Percentiles rank a stretch among this genome's conserved stretches.
phyloP scores from a whole-genome alignment of 2,888 invertebrate genomes.

The Calameuta idolon region DNA sequence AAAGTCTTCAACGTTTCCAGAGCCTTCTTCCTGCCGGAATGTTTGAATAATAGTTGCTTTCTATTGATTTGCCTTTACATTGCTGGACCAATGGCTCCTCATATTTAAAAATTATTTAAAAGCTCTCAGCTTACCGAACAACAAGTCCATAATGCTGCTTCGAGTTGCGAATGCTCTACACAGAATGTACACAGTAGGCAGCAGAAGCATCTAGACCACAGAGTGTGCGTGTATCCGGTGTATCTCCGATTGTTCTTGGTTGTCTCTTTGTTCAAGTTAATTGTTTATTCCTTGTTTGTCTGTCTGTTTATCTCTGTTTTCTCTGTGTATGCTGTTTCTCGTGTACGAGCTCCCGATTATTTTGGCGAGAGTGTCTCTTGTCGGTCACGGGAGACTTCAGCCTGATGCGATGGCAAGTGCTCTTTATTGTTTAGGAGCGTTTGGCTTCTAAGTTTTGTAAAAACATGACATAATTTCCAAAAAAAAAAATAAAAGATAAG shows the following conservation, averaged over 20 bases:
- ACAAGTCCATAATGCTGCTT: constrained; percentile 39
- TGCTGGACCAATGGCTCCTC: constrained; percentile 36
- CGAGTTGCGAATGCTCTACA: constrained; percentile 11
- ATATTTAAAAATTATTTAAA: constrained; percentile 40
- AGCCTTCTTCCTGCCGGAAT: constrained; percentile 52
- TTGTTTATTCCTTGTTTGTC: background rate
- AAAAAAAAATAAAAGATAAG: background rate
- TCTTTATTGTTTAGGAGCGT: constrained; percentile 37
- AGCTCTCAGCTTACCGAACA: constrained; percentile 37
- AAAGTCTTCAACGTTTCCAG: constrained; percentile 50
- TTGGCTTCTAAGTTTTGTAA: constrained; percentile 40
- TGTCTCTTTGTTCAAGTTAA: background rate
- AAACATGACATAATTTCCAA: constrained; percentile 33
- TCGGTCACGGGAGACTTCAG: constrained; percentile 39
- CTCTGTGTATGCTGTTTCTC: background rate
- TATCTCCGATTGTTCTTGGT: background rate
- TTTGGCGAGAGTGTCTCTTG: background rate
- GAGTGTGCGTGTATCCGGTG: constrained; percentile 33
- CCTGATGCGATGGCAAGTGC: constrained; percentile 50
- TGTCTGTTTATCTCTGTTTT: background rate
- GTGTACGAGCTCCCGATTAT: background rate
- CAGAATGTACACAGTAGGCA: constrained; percentile 54
- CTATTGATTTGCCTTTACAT: constrained; percentile 43
- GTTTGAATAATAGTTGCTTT: constrained; percentile 45
- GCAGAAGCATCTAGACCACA: constrained; percentile 55